Evolutionary conservation across 2,797 vertebrate species (phyloP).

Genomic region (Sebastes vulpes): DNA sequence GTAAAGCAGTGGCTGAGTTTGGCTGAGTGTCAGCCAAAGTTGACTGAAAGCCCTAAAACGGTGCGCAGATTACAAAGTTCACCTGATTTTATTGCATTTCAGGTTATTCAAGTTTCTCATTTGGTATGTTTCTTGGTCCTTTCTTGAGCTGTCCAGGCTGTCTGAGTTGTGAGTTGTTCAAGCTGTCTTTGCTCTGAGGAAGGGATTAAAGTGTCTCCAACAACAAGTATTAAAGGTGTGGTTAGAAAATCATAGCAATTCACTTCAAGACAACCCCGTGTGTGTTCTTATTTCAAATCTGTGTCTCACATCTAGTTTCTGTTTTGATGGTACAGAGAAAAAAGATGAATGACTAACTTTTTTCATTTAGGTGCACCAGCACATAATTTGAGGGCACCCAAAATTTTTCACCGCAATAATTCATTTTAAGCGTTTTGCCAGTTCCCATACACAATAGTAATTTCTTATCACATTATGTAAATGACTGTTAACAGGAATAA

Average conservation of each 20-base stretch:
- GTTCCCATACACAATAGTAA: too few relatives aligned
- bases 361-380: too few relatives aligned
- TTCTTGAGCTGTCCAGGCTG: neutral
- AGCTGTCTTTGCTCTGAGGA: neutral
- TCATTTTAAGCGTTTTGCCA: too few relatives aligned
- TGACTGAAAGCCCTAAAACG: neutral
- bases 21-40: neutral
- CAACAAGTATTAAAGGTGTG: slow-evolving; percentile 25
- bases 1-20: neutral
- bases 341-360: neutral
- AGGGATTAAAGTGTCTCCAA: slow-evolving; percentile 7
- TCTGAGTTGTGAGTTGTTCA: neutral
- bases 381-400: too few relatives aligned
- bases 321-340: neutral
- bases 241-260: slow-evolving; percentile 10
- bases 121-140: neutral
- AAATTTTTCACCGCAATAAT: too few relatives aligned
- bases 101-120: slow-evolving; percentile 3
- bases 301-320: slow-evolving; percentile 10
- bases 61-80: neutral
- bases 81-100: slow-evolving; percentile 23
- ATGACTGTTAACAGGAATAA: too few relatives aligned
- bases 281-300: neutral
- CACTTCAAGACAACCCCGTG: neutral
- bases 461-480: too few relatives aligned